Evolutionary conservation across 2,888 invertebrate genomes (phyloP).

Genomic region (Cinara cedri): DNA sequence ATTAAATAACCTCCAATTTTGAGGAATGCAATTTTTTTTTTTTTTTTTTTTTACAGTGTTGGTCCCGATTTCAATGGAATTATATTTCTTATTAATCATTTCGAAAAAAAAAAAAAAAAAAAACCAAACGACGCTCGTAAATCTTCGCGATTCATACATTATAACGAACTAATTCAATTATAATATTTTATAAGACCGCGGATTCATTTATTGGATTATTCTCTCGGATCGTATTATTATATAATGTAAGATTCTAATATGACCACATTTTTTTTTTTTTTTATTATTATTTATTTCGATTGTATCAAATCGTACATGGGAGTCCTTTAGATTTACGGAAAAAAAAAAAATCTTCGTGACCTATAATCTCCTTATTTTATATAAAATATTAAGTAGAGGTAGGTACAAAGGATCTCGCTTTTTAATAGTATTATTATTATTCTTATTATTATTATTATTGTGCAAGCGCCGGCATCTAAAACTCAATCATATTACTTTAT

Average conservation of each 20-base stretch:
- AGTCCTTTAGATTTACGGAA: too few species aligned
- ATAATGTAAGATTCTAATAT: neutral
- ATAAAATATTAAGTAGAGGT: neutral
- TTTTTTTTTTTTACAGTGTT: neutral
- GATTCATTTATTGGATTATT: constrained; percentile 18
- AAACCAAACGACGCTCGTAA: neutral
- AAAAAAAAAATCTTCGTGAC: neutral
- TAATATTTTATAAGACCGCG: neutral
- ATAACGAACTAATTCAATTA: constrained; percentile 11
- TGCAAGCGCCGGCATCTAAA: too few species aligned
- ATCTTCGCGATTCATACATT: constrained; percentile 1
- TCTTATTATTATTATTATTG: neutral
- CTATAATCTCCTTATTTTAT: neutral
- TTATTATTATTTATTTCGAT: neutral
- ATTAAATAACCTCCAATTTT: constrained; percentile 23
- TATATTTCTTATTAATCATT: neutral
- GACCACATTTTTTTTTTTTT: neutral
- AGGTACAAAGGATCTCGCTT: constrained; percentile 5
- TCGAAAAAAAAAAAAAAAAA: neutral
- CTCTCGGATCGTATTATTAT: neutral
- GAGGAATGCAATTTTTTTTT: neutral
- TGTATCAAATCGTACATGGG: neutral
- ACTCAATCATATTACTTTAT: too few species aligned
- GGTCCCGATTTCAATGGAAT: neutral
- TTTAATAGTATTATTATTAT: neutral